Conservation (phyloP, 2,797 vertebrate species). For the Acanthopagrus latus region DNA sequence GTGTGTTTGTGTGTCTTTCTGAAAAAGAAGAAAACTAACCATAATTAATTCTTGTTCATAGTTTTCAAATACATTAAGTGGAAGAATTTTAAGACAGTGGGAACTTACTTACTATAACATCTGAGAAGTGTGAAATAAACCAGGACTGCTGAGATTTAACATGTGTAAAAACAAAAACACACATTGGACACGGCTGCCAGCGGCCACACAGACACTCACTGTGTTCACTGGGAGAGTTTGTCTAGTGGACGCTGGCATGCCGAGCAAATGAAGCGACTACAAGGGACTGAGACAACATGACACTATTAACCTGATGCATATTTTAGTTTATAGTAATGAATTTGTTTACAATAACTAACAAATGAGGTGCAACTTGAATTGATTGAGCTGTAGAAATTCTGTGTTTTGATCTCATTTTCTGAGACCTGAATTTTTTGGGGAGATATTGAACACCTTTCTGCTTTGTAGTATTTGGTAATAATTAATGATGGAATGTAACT, state of each 20-base stretch:
- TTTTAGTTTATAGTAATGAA: conserved; percentile 5
- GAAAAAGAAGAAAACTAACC: conserved; percentile 18
- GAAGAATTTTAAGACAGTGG: conserved; percentile 22
- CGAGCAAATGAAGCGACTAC: not conserved
- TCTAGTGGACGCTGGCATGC: not conserved
- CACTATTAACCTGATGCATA: not conserved
- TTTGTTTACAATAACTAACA: conserved; percentile 4
- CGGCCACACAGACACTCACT: conserved; percentile 29
- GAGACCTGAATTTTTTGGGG: not conserved
- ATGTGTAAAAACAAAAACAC: conserved; percentile 63
- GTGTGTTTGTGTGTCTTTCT: conserved; percentile 37
- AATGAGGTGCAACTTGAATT: not conserved
- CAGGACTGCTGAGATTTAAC: conserved; percentile 46
- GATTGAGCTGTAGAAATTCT: conserved; percentile 1
- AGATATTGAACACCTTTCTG: not conserved
- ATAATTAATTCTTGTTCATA: conserved; percentile 36
- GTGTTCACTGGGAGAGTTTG: conserved; percentile 7
- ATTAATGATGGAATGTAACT: not conserved
- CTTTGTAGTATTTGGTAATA: not conserved
- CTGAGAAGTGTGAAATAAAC: conserved; percentile 61
- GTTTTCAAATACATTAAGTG: conserved; percentile 5
- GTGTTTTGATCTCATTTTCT: not conserved
- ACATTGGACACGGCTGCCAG: conserved; percentile 26
- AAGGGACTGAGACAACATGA: not conserved
- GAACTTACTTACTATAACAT: conserved; percentile 29